Conservation (phyloP, 1,140 invertebrate genomes). For the Saxidomus purpurata region DNA sequence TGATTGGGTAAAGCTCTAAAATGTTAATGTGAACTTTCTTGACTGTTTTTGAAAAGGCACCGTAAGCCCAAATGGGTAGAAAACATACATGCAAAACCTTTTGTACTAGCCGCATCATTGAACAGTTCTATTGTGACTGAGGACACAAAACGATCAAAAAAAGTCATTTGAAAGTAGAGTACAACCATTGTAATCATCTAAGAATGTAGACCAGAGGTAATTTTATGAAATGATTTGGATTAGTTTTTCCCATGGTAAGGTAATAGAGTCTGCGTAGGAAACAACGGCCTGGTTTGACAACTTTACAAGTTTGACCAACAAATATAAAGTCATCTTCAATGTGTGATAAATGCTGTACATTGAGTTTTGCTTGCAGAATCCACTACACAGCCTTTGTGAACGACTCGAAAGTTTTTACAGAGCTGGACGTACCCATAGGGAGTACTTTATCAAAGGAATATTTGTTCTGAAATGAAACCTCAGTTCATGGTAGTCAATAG, state of each 20-base stretch:
- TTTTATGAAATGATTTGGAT: background rate
- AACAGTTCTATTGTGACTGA: conserved; percentile 1
- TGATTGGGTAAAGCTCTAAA: conserved; percentile 57
- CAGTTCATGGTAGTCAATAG: conserved; percentile 29
- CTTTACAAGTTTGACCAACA: background rate
- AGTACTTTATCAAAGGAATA: conserved; percentile 53
- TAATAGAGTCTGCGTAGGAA: conserved; percentile 30
- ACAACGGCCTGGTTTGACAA: background rate
- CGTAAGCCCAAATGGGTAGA: background rate
- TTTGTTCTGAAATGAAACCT: conserved; percentile 30
- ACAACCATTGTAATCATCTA: conserved; percentile 48
- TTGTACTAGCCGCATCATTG: background rate
- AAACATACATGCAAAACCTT: background rate
- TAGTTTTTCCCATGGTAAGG: background rate
- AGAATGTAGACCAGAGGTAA: background rate
- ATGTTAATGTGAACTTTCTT: background rate
- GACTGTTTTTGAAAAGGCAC: background rate
- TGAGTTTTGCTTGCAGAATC: background rate
- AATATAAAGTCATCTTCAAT: conserved; percentile 66
- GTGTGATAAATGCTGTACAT: conserved; percentile 17
- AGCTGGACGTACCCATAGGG: background rate
- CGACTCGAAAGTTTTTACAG: background rate
- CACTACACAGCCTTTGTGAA: background rate
- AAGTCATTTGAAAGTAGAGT: conserved; percentile 16
- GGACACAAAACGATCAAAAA: conserved; percentile 40